A percentile compares a stretch with the other conserved stretches of the same genome.
These are phyloP conservation scores for Noctua pronuba DNA, from an alignment of 2,888 invertebrate genomes.

Conservation along the genomic window DNA sequence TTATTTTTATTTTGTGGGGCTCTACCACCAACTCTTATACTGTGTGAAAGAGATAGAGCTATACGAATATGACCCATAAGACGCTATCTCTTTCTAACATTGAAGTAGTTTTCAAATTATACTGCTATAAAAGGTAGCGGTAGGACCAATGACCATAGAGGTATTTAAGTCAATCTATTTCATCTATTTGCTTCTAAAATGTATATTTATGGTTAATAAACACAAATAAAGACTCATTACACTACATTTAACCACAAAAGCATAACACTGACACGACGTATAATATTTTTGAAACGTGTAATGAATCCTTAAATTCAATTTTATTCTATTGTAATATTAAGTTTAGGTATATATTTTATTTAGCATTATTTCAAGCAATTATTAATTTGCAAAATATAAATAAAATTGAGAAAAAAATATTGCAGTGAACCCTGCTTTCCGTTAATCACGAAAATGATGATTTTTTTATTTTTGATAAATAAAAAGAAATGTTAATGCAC, in stretches of 20 bases:
- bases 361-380: slow-evolving; percentile 22
- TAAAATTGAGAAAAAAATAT: slow-evolving; percentile 41
- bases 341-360: slow-evolving; percentile 37
- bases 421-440: slow-evolving; percentile 77
- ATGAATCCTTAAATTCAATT: slow-evolving; percentile 52
- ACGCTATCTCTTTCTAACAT: neutral
- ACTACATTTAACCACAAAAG: slow-evolving; percentile 60
- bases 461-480: neutral
- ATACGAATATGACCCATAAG: neutral
- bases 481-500: slow-evolving; percentile 37
- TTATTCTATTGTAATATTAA: slow-evolving; percentile 45
- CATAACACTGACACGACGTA: slow-evolving; percentile 58
- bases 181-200: slow-evolving; percentile 62
- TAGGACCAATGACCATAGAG: neutral
- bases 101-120: neutral
- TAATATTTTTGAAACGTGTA: slow-evolving; percentile 49
- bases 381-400: slow-evolving; percentile 22
- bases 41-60: neutral
- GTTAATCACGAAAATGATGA: slow-evolving; percentile 54
- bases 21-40: neutral
- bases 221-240: slow-evolving; percentile 59
- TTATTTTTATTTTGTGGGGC: slow-evolving; percentile 17
- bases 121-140: neutral
- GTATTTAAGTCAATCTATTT: slow-evolving; percentile 39
- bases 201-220: slow-evolving; percentile 51